These are phyloP conservation scores for Botia almorhae DNA, from an alignment of 2,797 vertebrate species.

Conservation along the genomic window DNA sequence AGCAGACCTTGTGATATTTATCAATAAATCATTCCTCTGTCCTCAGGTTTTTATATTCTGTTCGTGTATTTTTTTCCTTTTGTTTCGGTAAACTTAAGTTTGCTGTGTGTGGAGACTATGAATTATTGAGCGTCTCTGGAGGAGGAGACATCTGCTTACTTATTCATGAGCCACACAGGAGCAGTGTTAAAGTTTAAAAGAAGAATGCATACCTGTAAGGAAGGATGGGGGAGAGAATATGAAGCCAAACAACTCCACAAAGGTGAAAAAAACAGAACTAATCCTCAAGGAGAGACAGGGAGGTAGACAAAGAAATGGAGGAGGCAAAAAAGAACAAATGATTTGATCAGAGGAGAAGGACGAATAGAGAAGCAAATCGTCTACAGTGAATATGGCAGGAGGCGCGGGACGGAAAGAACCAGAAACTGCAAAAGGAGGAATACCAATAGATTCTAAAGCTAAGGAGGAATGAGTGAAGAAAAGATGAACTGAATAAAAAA, in stretches of 20 bases:
- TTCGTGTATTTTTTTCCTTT: slow-evolving; percentile 69
- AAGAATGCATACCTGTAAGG: slow-evolving; percentile 71
- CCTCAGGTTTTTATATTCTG: slow-evolving; percentile 64
- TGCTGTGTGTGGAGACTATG: slow-evolving; percentile 73
- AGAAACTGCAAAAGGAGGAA: slow-evolving; percentile 9
- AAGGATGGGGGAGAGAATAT: slow-evolving; percentile 50
- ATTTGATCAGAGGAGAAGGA: slow-evolving; percentile 30
- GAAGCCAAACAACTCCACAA: slow-evolving; percentile 47
- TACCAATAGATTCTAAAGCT: background rate
- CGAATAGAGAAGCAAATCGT: slow-evolving; percentile 5
- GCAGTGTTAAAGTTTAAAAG: slow-evolving; percentile 84
- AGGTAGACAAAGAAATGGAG: slow-evolving; percentile 44
- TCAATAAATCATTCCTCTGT: slow-evolving; percentile 80
- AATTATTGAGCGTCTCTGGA: slow-evolving; percentile 87
- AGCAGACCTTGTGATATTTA: slow-evolving; percentile 79
- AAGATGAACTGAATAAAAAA: slow-evolving; percentile 12
- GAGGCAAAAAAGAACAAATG: slow-evolving; percentile 37
- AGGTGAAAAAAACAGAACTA: slow-evolving; percentile 41
- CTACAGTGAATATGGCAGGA: slow-evolving; percentile 30
- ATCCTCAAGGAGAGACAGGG: slow-evolving; percentile 38
- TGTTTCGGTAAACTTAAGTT: slow-evolving; percentile 83
- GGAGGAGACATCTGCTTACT: slow-evolving; percentile 79
- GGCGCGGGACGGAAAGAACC: background rate
- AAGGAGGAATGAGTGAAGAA: slow-evolving; percentile 1
- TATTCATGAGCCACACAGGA: slow-evolving; percentile 86